Evolutionary conservation across 2,113 vertebrate species (phyloP).

Genomic region (Tyto alba): DNA sequence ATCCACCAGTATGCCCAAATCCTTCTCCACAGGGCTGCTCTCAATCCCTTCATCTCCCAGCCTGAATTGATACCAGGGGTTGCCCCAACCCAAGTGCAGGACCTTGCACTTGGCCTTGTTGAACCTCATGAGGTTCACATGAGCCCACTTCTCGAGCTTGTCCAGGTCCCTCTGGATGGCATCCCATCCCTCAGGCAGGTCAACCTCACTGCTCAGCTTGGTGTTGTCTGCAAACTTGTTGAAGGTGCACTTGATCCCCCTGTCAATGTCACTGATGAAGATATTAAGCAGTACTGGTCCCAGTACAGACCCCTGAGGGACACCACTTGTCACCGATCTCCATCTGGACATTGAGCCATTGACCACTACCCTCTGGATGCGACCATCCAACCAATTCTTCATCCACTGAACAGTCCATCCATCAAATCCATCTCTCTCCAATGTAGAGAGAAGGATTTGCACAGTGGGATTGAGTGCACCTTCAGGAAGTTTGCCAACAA

Average conservation of each 20-base stretch:
- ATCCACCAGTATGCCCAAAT: not conserved
- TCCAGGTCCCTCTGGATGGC: no score
- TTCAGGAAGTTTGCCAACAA: no score
- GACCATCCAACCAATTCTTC: not conserved
- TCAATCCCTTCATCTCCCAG: not conserved
- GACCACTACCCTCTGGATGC: not conserved
- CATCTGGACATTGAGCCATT: not conserved
- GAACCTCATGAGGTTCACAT: no score
- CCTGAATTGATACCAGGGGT: no score
- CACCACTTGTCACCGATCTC: not conserved
- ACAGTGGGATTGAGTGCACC: no score
- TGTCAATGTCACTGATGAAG: not conserved
- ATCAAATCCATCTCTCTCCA: no score
- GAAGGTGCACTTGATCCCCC: not conserved
- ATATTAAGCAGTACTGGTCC: not conserved
- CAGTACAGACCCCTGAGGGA: not conserved
- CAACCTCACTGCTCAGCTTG: not conserved
- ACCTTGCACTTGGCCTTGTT: no score
- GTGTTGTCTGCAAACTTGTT: not conserved
- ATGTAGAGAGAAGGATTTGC: not conserved
- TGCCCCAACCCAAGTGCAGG: no score
- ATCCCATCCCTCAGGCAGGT: not conserved
- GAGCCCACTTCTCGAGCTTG: no score
- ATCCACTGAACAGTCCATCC: no score
- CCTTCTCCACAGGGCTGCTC: not conserved